phyloP scores from a whole-genome alignment of 2,113 vertebrate species.

The Gracilinanus agilis region DNA sequence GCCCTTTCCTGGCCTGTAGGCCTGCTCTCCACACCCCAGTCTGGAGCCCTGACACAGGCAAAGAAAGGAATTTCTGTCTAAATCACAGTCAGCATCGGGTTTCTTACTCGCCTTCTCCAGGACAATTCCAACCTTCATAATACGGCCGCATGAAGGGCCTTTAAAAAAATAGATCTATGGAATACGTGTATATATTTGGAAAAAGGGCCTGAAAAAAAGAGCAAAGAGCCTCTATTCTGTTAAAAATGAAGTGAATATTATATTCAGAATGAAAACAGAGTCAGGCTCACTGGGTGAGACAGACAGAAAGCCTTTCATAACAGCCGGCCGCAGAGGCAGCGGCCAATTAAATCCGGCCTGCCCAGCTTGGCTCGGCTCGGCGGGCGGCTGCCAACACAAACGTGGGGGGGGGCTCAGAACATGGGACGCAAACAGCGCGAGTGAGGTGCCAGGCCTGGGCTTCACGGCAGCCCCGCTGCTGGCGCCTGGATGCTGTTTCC shows the following conservation, averaged over 20 bases:
- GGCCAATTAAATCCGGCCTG: constrained; percentile 75
- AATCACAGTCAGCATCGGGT: constrained; percentile 65
- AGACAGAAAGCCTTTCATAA: constrained; percentile 88
- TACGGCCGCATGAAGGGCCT: constrained; percentile 33
- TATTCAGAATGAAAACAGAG: constrained; percentile 84
- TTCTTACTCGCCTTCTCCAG: constrained; percentile 75
- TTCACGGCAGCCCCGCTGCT: not conserved
- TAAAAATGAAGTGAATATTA: constrained; percentile 86
- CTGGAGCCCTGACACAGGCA: constrained; percentile 16
- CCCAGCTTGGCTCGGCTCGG: constrained; percentile 24
- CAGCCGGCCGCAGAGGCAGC: constrained; percentile 79
- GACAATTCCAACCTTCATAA: constrained; percentile 77
- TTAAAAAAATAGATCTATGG: constrained; percentile 42
- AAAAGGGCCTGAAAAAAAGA: constrained; percentile 52
- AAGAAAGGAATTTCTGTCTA: constrained; percentile 83
- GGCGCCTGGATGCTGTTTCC: constrained; percentile 54
- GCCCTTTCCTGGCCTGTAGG: not conserved
- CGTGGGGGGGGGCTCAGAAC: constrained; percentile 71
- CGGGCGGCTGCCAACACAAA: constrained; percentile 84
- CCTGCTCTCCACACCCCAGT: accelerated
- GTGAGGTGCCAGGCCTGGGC: constrained; percentile 2
- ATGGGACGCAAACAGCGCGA: constrained; percentile 48
- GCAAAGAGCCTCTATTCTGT: constrained; percentile 83
- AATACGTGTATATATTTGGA: constrained; percentile 81
- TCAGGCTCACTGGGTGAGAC: constrained; percentile 70